Percentiles rank a stretch among this genome's conserved stretches.
Evolutionary conservation across 2,888 invertebrate genomes (phyloP).

Genomic region (Epirrita christyi): DNA sequence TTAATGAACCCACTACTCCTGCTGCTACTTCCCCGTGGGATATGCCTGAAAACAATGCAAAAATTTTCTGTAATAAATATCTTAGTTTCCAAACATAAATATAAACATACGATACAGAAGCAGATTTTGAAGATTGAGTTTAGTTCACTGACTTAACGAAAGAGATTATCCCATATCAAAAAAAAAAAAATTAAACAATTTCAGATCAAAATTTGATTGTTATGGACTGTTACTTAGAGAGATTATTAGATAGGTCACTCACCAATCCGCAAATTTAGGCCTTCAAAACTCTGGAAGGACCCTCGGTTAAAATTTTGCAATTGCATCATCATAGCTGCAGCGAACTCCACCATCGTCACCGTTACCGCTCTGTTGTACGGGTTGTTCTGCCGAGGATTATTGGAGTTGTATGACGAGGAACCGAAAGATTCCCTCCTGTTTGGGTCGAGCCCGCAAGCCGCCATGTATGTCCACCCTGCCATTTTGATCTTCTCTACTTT

Average conservation of each 20-base stretch:
- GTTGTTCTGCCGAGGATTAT: slow-evolving; percentile 55
- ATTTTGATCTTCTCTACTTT: slow-evolving; percentile 98
- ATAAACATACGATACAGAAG: no score
- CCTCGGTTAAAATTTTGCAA: slow-evolving; percentile 83
- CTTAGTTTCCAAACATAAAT: no score
- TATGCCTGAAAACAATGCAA: slow-evolving; percentile 86
- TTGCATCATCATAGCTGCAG: slow-evolving; percentile 80
- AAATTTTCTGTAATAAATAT: no score
- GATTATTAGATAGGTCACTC: slow-evolving; percentile 33
- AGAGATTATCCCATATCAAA: no score
- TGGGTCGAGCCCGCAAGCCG: slow-evolving; percentile 95
- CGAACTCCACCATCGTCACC: slow-evolving; percentile 79
- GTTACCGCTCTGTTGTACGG: slow-evolving; percentile 72
- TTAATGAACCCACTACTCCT: slow-evolving; percentile 96
- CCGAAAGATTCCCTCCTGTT: slow-evolving; percentile 86
- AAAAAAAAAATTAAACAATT: no score
- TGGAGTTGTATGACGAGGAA: slow-evolving; percentile 55
- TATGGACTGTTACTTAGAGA: no score
- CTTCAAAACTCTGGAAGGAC: slow-evolving; percentile 85
- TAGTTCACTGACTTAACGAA: no score
- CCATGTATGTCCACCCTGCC: slow-evolving; percentile 98
- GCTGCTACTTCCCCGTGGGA: slow-evolving; percentile 96
- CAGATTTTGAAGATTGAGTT: no score
- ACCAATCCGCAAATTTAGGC: slow-evolving; percentile 91
- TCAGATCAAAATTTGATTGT: no score